Percentiles rank a stretch among this genome's conserved stretches.
Conservation (phyloP, 2,797 vertebrate species). For the Liasis olivaceus region DNA sequence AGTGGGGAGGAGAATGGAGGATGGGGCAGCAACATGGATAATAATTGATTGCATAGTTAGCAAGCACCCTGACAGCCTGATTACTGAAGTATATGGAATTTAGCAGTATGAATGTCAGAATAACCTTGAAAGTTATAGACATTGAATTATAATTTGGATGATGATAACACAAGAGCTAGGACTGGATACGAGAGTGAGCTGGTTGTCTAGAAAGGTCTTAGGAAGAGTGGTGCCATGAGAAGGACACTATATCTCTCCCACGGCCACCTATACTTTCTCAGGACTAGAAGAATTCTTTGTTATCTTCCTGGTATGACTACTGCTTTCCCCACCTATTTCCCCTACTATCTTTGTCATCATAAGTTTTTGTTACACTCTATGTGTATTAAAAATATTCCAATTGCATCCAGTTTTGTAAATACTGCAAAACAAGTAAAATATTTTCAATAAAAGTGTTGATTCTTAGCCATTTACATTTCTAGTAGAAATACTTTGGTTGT, state of each 20-base stretch:
- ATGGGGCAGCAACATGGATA: too few relatives aligned
- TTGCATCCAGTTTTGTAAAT: too few relatives aligned
- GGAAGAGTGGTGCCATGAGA: neutral
- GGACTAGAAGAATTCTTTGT: neutral
- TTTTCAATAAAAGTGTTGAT: slow-evolving; percentile 57
- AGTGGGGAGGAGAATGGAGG: too few relatives aligned
- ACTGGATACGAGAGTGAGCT: neutral
- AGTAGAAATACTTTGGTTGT: neutral
- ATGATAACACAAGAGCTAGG: neutral
- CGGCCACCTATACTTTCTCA: neutral
- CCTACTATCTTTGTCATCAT: slow-evolving; percentile 13
- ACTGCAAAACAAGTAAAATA: slow-evolving; percentile 52
- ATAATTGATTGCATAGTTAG: neutral
- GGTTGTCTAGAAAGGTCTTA: neutral
- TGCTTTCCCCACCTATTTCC: slow-evolving; percentile 16
- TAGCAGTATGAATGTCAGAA: neutral
- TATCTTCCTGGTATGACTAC: neutral
- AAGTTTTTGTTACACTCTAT: slow-evolving; percentile 36
- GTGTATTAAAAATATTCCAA: slow-evolving; percentile 1
- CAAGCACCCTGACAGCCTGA: neutral
- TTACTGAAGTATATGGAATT: neutral
- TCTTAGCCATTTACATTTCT: slow-evolving; percentile 52
- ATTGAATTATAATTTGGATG: neutral
- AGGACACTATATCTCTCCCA: neutral
- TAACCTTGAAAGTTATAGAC: neutral